These are phyloP conservation scores for Haplotaxodon microlepis DNA, from an alignment of 2,113 vertebrate genomes.

Conservation along the genomic window DNA sequence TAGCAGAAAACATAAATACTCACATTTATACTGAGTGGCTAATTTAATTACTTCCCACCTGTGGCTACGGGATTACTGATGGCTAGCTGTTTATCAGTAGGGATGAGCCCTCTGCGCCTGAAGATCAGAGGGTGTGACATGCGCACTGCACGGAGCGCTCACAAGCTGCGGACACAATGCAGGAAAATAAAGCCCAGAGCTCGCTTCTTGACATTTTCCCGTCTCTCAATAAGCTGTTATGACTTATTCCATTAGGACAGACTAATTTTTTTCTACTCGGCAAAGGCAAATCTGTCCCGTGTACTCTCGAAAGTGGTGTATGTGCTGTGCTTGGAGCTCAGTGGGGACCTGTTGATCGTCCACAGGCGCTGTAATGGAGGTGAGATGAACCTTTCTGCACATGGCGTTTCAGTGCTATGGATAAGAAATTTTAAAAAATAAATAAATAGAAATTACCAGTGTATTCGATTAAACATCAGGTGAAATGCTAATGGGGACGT, in stretches of 20 bases:
- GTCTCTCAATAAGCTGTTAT: background rate
- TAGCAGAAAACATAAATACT: background rate
- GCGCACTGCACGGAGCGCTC: conserved; percentile 48
- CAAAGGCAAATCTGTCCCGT: background rate
- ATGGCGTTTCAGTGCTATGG: background rate
- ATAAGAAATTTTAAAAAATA: rapidly evolving
- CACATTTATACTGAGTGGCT: background rate
- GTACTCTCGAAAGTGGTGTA: background rate
- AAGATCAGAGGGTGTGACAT: conserved; percentile 60
- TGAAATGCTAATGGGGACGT: background rate
- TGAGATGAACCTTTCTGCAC: conserved; percentile 27
- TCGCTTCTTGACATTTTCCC: background rate
- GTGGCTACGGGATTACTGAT: background rate
- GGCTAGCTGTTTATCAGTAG: background rate
- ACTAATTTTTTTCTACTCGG: background rate
- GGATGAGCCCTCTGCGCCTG: conserved; percentile 42
- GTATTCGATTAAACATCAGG: background rate
- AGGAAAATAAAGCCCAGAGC: conserved; percentile 8
- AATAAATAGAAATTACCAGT: background rate
- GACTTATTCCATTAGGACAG: background rate
- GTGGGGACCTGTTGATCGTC: conserved; percentile 61
- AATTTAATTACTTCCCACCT: background rate
- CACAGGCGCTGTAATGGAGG: conserved; percentile 46
- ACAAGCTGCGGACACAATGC: conserved; percentile 7
- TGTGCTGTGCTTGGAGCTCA: background rate